A percentile compares a stretch with the other conserved stretches of the same genome.
Conservation (phyloP, 2,888 invertebrate genomes). For the Aphodius granarius region DNA sequence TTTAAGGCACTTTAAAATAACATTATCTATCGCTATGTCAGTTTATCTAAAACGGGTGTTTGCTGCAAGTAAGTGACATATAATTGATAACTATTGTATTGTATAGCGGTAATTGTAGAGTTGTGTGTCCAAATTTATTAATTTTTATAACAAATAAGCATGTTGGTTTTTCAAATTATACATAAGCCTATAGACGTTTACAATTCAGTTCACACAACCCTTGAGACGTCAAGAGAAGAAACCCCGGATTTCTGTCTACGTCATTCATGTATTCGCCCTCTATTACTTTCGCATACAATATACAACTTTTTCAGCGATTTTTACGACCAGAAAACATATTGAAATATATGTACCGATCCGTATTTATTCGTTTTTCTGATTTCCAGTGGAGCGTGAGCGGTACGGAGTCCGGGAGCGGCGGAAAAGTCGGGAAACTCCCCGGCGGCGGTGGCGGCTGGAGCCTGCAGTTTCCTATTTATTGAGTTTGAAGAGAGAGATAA, state of each 20-base stretch:
- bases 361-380: conserved; percentile 17
- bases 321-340: conserved; percentile 21
- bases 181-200: too few species aligned
- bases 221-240: not conserved
- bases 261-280: not conserved
- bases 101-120: too few species aligned
- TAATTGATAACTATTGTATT: too few species aligned
- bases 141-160: too few species aligned
- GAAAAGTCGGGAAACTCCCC: conserved; percentile 7
- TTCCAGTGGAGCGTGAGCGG: conserved; percentile 10
- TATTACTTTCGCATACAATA: not conserved
- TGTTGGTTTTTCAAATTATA: too few species aligned
- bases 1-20: not conserved
- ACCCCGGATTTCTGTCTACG: not conserved
- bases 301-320: not conserved
- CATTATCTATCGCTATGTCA: too few species aligned
- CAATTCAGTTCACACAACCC: not conserved
- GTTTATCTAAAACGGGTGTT: too few species aligned
- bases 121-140: too few species aligned
- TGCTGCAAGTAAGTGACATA: too few species aligned
- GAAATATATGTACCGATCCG: conserved; percentile 24
- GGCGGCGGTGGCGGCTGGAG: conserved; percentile 16
- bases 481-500: conserved; percentile 36
- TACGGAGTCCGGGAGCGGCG: conserved; percentile 21
- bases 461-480: conserved; percentile 51